Evolutionary conservation across 2,797 vertebrate species (phyloP).

Genomic region (Hybognathus amarus): DNA sequence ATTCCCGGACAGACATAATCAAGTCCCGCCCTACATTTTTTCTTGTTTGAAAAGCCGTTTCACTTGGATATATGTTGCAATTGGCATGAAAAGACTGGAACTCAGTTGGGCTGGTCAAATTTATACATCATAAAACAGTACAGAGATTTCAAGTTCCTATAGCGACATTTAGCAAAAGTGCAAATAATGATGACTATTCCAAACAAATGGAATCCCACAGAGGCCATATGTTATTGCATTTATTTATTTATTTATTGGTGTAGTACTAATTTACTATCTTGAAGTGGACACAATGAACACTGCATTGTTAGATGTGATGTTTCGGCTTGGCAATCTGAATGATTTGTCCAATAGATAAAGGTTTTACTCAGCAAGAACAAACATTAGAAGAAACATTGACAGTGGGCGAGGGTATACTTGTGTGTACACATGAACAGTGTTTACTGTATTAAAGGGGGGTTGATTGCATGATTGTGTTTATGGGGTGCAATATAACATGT

Average conservation of each 20-base stretch:
- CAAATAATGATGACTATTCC: background rate
- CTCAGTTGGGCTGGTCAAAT: background rate
- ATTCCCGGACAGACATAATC: background rate
- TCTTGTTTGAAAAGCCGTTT: background rate
- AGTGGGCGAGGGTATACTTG: background rate
- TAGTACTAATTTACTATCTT: background rate
- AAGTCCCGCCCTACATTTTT: background rate
- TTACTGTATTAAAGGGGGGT: slow-evolving; percentile 4
- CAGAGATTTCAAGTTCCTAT: background rate
- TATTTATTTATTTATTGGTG: background rate
- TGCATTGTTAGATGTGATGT: background rate
- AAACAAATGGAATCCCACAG: background rate
- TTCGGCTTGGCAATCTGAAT: background rate
- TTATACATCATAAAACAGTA: background rate
- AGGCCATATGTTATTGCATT: background rate
- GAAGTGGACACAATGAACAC: background rate
- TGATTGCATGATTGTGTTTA: too few relatives aligned
- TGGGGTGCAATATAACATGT: too few relatives aligned
- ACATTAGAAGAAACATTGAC: background rate
- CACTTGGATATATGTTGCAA: background rate
- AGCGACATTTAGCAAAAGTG: background rate
- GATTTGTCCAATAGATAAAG: background rate
- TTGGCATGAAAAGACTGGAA: background rate
- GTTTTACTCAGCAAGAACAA: background rate
- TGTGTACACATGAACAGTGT: background rate